These are phyloP conservation scores for Cephonodes hylas DNA, from an alignment of 2,888 invertebrate species.

Conservation along the genomic window DNA sequence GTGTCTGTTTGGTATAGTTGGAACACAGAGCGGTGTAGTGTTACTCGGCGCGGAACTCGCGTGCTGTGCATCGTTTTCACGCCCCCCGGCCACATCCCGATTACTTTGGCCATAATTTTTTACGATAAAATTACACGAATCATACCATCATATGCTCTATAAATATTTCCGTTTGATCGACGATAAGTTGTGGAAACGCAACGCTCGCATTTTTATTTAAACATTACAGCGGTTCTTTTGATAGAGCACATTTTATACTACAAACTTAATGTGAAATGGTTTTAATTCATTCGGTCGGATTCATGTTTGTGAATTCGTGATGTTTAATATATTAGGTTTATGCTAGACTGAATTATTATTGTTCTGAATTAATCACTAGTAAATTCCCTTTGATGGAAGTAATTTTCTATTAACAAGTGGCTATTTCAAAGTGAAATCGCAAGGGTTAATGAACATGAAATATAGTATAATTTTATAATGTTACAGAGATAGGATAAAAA, in stretches of 20 bases:
- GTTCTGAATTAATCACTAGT: not conserved
- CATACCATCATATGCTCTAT: conserved; percentile 41
- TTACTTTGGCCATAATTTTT: conserved; percentile 45
- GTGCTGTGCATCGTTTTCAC: conserved; percentile 51
- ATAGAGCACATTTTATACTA: not conserved
- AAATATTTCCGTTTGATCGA: conserved; percentile 32
- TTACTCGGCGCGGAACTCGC: conserved; percentile 28
- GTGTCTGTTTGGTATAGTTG: conserved; percentile 5
- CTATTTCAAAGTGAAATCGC: not conserved
- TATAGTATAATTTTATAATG: not conserved
- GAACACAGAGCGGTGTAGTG: conserved; percentile 16
- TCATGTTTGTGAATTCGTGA: not conserved
- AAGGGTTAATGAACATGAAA: not conserved
- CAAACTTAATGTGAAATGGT: not conserved
- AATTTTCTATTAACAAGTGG: not conserved
- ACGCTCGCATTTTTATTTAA: not conserved
- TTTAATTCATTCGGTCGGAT: not conserved
- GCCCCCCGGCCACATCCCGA: conserved; percentile 54
- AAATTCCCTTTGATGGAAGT: not conserved
- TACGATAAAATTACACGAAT: conserved; percentile 61
- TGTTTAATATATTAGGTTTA: not conserved
- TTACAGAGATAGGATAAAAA: too few relatives aligned
- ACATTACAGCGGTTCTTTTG: not conserved
- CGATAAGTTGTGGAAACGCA: conserved; percentile 12
- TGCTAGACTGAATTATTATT: not conserved